Conservation (phyloP, 1,140 invertebrate species). For the Hylyphantes graminicola region DNA sequence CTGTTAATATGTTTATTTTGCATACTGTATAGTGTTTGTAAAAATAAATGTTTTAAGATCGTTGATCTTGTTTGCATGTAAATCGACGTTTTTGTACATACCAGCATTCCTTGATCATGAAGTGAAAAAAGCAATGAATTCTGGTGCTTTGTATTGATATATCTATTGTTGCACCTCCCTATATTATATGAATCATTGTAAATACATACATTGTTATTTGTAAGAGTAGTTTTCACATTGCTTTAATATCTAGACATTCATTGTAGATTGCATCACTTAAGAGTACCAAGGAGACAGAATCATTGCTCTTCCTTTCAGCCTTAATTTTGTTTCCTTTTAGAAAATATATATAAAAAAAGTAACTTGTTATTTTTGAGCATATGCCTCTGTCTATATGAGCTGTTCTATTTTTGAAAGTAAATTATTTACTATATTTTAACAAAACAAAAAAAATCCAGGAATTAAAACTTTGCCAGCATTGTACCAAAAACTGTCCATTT, state of each 20-base stretch:
- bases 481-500: background rate
- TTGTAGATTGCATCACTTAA: constrained; percentile 32
- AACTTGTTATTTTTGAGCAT: background rate
- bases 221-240: constrained; percentile 26
- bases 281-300: background rate
- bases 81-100: constrained; percentile 42
- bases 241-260: constrained; percentile 26
- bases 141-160: constrained; percentile 38
- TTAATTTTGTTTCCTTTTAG: too few relatives aligned
- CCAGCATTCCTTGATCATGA: constrained; percentile 47
- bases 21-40: constrained; percentile 45
- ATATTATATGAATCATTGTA: constrained; percentile 42
- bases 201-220: constrained; percentile 35
- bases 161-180: constrained; percentile 7
- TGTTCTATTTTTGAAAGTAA: background rate
- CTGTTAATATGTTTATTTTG: constrained; percentile 46
- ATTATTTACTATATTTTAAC: background rate
- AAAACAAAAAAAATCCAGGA: background rate
- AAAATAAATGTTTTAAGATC: constrained; percentile 28
- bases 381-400: background rate
- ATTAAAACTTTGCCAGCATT: background rate
- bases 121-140: background rate
- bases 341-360: too few relatives aligned
- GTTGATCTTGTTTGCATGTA: constrained; percentile 13
- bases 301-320: too few relatives aligned